phyloP scores from a whole-genome alignment of 2,888 invertebrate genomes.

The Myopa tessellatipennis region DNA sequence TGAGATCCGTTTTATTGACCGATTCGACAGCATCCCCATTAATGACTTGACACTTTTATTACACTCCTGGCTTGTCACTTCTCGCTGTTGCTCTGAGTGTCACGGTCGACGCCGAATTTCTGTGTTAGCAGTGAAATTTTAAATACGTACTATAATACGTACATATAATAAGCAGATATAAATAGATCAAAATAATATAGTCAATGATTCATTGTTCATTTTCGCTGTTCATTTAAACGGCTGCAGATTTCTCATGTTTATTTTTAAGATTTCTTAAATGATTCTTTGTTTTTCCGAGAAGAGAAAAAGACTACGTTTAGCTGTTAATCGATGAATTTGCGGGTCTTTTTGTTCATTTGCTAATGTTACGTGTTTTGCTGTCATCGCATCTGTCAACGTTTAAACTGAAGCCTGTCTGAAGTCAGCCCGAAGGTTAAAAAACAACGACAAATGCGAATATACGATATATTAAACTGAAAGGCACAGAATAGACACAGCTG shows the following conservation, averaged over 20 bases:
- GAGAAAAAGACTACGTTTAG: not conserved
- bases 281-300: not conserved
- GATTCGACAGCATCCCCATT: not conserved
- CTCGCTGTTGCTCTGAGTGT: not conserved
- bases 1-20: conserved; percentile 2
- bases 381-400: not conserved
- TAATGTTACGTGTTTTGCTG: not conserved
- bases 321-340: no score
- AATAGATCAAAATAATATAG: not conserved
- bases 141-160: no score
- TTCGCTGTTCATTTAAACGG: not conserved
- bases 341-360: no score
- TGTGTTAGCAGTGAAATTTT: not conserved
- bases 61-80: no score
- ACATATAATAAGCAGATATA: not conserved
- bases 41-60: conserved; percentile 4
- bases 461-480: no score
- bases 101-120: not conserved
- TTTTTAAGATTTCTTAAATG: not conserved
- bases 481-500: no score
- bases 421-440: not conserved
- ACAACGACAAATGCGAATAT: not conserved
- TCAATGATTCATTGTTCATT: not conserved
- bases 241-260: not conserved
- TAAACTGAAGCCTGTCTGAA: not conserved